Conservation (phyloP, 2,797 vertebrate species). For the Lagocephalus sceleratus region DNA sequence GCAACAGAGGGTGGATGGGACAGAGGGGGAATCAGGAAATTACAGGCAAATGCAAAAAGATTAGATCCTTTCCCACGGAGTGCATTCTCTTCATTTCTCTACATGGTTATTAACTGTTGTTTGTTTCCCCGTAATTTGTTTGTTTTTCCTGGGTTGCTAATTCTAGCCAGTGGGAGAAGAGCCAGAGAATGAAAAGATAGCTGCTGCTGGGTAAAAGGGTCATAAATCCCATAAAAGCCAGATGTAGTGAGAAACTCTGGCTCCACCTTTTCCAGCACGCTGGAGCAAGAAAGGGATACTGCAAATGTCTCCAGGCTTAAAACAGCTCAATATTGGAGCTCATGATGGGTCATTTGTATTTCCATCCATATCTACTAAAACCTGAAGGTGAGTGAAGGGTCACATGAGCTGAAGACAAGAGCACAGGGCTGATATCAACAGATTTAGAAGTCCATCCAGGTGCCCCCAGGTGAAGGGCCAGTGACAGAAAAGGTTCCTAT, state of each 20-base stretch:
- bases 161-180: constrained; percentile 68
- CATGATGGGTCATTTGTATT: constrained; percentile 73
- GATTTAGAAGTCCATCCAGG: constrained; percentile 45
- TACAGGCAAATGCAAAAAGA: constrained; percentile 56
- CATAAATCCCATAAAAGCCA: constrained; percentile 73
- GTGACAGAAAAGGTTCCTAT: constrained; percentile 41
- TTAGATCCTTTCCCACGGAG: constrained; percentile 50
- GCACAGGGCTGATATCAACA: constrained; percentile 58
- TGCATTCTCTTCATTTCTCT: constrained; percentile 54
- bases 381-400: constrained; percentile 57
- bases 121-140: constrained; percentile 76
- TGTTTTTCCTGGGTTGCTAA: constrained; percentile 71
- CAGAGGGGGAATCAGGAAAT: constrained; percentile 45
- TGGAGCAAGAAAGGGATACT: constrained; percentile 58
- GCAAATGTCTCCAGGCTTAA: constrained; percentile 70
- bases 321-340: constrained; percentile 74
- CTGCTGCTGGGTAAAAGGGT: constrained; percentile 55
- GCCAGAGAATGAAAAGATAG: constrained; percentile 53
- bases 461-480: constrained; percentile 36
- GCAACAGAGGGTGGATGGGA: constrained; percentile 43
- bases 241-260: constrained; percentile 55
- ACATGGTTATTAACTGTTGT: constrained; percentile 73
- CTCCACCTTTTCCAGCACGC: constrained; percentile 45
- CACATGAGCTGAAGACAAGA: constrained; percentile 49
- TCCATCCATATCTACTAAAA: constrained; percentile 75